Evolutionary conservation across 2,113 vertebrate species (phyloP).

Genomic region (Hemicordylus capensis): DNA sequence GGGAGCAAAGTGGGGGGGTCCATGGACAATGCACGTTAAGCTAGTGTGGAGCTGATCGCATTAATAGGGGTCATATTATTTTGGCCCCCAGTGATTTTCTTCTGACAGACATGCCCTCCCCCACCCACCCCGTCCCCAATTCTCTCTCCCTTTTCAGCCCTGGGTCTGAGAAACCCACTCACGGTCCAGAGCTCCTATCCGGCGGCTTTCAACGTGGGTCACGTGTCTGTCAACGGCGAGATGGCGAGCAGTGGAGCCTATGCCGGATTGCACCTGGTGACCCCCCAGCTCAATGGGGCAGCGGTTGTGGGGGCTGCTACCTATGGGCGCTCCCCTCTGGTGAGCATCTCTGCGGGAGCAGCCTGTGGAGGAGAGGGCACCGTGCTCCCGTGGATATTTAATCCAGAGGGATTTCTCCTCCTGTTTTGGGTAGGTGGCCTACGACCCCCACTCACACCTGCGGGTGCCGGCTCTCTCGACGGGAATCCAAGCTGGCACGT

Average conservation of each 20-base stretch:
- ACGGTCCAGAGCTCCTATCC: conserved; percentile 87
- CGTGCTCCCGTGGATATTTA: not conserved
- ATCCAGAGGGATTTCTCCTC: not conserved
- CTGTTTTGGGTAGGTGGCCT: conserved; percentile 78
- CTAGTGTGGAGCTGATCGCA: too few relatives aligned
- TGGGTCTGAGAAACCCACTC: conserved; percentile 85
- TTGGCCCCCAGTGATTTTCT: too few relatives aligned
- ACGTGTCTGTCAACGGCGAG: conserved; percentile 86
- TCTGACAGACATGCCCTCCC: too few relatives aligned
- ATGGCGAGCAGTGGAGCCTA: conserved; percentile 77
- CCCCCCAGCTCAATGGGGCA: conserved; percentile 85
- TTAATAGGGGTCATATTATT: too few relatives aligned
- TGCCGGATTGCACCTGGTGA: conserved; percentile 84
- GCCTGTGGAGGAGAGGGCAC: accelerated
- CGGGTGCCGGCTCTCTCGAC: conserved; percentile 82
- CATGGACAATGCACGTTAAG: too few relatives aligned
- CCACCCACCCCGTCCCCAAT: too few relatives aligned
- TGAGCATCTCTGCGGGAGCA: conserved; percentile 55
- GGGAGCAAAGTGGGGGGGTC: too few relatives aligned
- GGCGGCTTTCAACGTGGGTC: conserved; percentile 85
- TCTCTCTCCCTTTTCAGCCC: conserved; percentile 66
- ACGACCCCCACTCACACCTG: conserved; percentile 88
- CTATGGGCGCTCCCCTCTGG: conserved; percentile 87
- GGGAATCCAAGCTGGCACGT: conserved; percentile 79
- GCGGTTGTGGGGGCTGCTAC: conserved; percentile 63